A percentile compares a stretch with the other conserved stretches of the same genome.
Conservation (phyloP, 2,888 invertebrate species). For the Drosophila mulleri region DNA sequence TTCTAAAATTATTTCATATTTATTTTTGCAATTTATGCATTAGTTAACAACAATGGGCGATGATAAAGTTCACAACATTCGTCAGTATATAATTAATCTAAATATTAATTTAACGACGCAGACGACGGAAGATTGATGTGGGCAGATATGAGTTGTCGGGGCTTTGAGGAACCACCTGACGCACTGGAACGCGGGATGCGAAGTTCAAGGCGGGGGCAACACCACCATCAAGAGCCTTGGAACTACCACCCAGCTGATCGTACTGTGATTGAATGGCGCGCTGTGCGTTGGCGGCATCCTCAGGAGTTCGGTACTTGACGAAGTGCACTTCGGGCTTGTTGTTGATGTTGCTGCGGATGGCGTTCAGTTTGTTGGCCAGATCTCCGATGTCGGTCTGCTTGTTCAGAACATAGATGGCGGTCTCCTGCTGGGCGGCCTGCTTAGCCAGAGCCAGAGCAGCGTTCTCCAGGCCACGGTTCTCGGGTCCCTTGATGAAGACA, state of each 20-base stretch:
- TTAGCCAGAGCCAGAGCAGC: slow-evolving; percentile 76
- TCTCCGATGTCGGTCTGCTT: slow-evolving; percentile 73
- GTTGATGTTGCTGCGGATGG: slow-evolving; percentile 66
- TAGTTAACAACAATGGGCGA: slow-evolving; percentile 74
- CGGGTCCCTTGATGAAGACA: slow-evolving; percentile 79
- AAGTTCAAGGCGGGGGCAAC: slow-evolving; percentile 76
- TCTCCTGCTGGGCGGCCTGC: slow-evolving; percentile 75
- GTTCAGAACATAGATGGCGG: slow-evolving; percentile 76
- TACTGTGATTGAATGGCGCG: slow-evolving; percentile 72
- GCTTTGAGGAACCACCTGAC: slow-evolving; percentile 44
- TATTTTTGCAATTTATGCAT: slow-evolving; percentile 48
- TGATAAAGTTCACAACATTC: slow-evolving; percentile 32
- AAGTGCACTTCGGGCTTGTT: slow-evolving; percentile 80
- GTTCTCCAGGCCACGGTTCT: slow-evolving; percentile 74
- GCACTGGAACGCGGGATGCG: slow-evolving; percentile 67
- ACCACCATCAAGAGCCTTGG: slow-evolving; percentile 64
- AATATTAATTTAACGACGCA: slow-evolving; percentile 51
- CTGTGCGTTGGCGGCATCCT: slow-evolving; percentile 78
- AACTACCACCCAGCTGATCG: slow-evolving; percentile 65
- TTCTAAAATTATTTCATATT: slow-evolving; percentile 50
- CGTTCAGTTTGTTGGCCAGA: slow-evolving; percentile 70
- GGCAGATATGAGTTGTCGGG: slow-evolving; percentile 71
- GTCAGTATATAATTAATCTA: slow-evolving; percentile 32
- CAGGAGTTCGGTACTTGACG: slow-evolving; percentile 77
- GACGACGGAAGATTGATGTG: slow-evolving; percentile 76